phyloP scores from a whole-genome alignment of 2,888 invertebrate species.

The Agrenia bidenticulata region DNA sequence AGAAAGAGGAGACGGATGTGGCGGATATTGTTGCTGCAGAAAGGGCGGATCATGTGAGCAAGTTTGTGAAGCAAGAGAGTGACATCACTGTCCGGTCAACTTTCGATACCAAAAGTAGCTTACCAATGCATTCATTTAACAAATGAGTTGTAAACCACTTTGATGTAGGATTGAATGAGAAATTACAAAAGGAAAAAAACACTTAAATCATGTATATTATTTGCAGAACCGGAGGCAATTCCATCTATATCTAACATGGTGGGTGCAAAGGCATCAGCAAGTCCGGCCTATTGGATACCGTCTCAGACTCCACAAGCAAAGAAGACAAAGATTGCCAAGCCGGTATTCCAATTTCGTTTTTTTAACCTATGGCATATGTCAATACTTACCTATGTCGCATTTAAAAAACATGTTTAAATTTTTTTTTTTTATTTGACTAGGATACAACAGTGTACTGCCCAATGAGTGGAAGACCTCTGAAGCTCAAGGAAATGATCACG shows the following conservation, averaged over 20 bases:
- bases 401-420: background rate
- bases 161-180: background rate
- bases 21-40: slow-evolving; percentile 72
- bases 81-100: slow-evolving; percentile 43
- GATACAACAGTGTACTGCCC: slow-evolving; percentile 77
- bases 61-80: slow-evolving; percentile 80
- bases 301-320: slow-evolving; percentile 86
- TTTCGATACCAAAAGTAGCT: slow-evolving; percentile 41
- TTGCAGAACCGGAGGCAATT: slow-evolving; percentile 28
- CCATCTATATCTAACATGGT: slow-evolving; percentile 76
- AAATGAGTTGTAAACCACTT: background rate
- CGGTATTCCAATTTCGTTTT: slow-evolving; percentile 60
- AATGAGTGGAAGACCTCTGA: slow-evolving; percentile 78
- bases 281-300: slow-evolving; percentile 97
- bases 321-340: slow-evolving; percentile 69
- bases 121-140: background rate
- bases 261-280: slow-evolving; percentile 72
- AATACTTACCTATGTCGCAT: background rate
- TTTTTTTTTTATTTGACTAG: slow-evolving; percentile 55
- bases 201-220: no score
- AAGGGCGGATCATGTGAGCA: slow-evolving; percentile 71
- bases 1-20: slow-evolving; percentile 70
- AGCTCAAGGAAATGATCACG: slow-evolving; percentile 86
- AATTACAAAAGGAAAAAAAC: no score
- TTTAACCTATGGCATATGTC: background rate